Evolutionary conservation across 2,113 vertebrate species (phyloP), one percentile per base, ranked within the genome.

Genomic region (Alethe diademata): DNA sequence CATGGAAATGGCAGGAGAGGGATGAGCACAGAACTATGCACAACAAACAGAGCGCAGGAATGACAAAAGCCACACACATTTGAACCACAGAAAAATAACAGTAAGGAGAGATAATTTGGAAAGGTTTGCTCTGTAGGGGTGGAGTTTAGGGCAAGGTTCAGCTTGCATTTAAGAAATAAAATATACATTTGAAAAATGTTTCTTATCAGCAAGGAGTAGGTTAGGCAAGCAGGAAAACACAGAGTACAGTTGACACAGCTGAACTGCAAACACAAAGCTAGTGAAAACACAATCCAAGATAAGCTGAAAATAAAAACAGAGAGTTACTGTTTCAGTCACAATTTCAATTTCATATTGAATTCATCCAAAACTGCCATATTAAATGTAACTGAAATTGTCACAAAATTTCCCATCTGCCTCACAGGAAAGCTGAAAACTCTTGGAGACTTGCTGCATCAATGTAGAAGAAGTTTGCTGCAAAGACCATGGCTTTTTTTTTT

Each of bases 351-450:
- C 78, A 22, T 50, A 48, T 48, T 36, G n/a, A 93, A 80, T 66
- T 79, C 3, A 83, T 73, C 48, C 5, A 12, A 92, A 95, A 35
- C 24, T 57, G 78, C 33, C 72, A 71, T 66, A 75, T 92, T 48
- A 90, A 96, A 75, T 88, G 31, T 38, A 88, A 88, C 79, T 81
- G 64, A 86, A 91, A 61, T 72, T 88, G 61, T 70, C 76, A 80
- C 69, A 78, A 61, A 88, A 88, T 86, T 92, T 92, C 57, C 94
- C 88, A 88, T 95, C 78, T 95, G 93, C 88, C 90, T 92, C 43
- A 48, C 48, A 56, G 36, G 60, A 83, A 47, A 40, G 28, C 72
- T 90, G 65, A 62, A 86, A 75, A 67, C n/a, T 62, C 70, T 14
- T 64, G 62, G 35, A 82, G 69, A 62, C 5, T 78, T 86, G 64